Conservation (phyloP, 2,888 invertebrate genomes). For the Trachelus tabidus region DNA sequence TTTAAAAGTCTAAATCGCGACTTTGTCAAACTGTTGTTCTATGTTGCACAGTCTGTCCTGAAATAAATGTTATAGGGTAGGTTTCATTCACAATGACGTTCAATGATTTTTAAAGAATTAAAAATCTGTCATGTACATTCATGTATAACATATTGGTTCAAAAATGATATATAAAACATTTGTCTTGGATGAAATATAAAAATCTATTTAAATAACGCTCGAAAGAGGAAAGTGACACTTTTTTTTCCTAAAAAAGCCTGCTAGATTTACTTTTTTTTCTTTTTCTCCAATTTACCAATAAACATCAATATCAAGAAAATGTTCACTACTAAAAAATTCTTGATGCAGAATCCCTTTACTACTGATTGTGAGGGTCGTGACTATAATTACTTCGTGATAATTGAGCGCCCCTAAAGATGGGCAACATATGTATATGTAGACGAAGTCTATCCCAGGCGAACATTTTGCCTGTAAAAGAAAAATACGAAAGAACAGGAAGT, state of each 20-base stretch:
- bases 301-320: too few species aligned
- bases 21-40: neutral
- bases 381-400: too few species aligned
- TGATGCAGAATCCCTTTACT: too few species aligned
- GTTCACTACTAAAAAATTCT: too few species aligned
- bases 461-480: neutral
- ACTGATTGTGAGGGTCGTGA: too few species aligned
- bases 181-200: neutral
- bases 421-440: neutral
- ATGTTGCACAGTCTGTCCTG: neutral
- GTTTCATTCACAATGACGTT: neutral
- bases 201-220: neutral
- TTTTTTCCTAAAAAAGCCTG: too few species aligned
- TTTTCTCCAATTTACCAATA: too few species aligned
- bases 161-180: conserved; percentile 30
- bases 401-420: too few species aligned
- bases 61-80: neutral
- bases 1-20: conserved; percentile 11
- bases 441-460: neutral
- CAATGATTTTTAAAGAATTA: conserved; percentile 6
- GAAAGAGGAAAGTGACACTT: neutral
- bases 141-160: conserved; percentile 26
- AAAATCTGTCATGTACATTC: conserved; percentile 36
- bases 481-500: neutral
- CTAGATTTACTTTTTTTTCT: too few species aligned